A percentile compares a stretch with the other conserved stretches of the same genome.
These are phyloP conservation scores for Rotaria macrura DNA, from an alignment of 2,888 invertebrate genomes.

Conservation along the genomic window DNA sequence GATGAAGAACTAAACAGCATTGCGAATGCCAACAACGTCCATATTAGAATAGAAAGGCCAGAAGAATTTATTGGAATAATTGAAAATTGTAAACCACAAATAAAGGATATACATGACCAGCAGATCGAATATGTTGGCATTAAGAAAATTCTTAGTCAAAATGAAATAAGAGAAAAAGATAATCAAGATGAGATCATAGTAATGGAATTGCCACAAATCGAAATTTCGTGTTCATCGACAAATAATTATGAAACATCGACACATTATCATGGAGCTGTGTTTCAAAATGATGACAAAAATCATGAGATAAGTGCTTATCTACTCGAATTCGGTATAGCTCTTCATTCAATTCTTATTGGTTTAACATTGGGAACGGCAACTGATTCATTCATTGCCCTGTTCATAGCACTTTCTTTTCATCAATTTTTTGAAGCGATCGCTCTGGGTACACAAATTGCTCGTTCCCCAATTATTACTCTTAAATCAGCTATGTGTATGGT, in stretches of 20 bases:
- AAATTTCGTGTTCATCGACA: not conserved
- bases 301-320: not conserved
- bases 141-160: too few species aligned
- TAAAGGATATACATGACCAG: not conserved
- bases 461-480: not conserved
- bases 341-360: not conserved
- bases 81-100: too few species aligned
- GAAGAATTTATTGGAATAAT: too few species aligned
- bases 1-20: too few species aligned
- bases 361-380: not conserved
- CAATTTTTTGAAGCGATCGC: slow-evolving; percentile 1
- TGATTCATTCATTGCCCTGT: not conserved
- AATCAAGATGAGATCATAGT: too few species aligned
- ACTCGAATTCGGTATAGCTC: not conserved
- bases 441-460: slow-evolving; percentile 6
- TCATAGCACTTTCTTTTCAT: not conserved
- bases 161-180: too few species aligned
- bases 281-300: not conserved
- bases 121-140: not conserved
- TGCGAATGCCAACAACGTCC: too few species aligned
- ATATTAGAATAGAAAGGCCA: too few species aligned
- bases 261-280: not conserved
- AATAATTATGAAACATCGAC: not conserved
- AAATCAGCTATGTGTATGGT: not conserved
- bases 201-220: not conserved